Evolutionary conservation across 2,888 invertebrate genomes (phyloP), one percentile per base, ranked within the genome.

Genomic region (Euplexia lucipara): DNA sequence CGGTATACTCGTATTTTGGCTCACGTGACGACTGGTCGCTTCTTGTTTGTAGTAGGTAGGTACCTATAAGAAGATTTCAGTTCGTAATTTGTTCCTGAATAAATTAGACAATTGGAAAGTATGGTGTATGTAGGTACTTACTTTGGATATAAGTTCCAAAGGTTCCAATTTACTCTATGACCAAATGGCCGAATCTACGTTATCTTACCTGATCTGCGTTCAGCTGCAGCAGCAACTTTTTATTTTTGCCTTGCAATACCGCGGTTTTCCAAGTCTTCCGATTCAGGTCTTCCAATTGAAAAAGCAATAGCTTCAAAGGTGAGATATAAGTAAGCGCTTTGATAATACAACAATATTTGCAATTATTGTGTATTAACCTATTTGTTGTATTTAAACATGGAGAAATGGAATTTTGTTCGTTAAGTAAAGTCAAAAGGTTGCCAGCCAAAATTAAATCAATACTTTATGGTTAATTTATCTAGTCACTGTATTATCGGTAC

Each of bases 401-500:
- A 9, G 7, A 12, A 30, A 12, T 3, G 3, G 14, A 5, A 32
- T 16, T 42, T 10, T 7, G 5, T 60, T 16, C 16, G 12, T 22
- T 32, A 16, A 16, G 3, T 12, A 0, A 4, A 9, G 5, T 26
- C 3, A 35, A 42, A 61, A 0, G 35, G 9, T 66, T 74, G 75
- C 35, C 47, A 8, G 81, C 71, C 67, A 81, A 79, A 78, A 81
- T 74, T 7, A 70, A 72, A 77, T 64, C 52, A 61, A 51, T 57
- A 22, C 39, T 61, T 62, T 66, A 53, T 53, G 20, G 75, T 76
- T 77, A 71, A 68, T 63, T 81, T 81, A n/a, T 83, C 86, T 88
- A 87, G 88, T 88, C 88, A 81, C 71, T 81, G 42, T 68, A 79
- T 74, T 82, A 78, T 84, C 78, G 75, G 71, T 80, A 87, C 84